A percentile compares a stretch with the other conserved stretches of the same genome.
Conservation (phyloP, 2,888 invertebrate genomes). For the Melolontha melolontha region DNA sequence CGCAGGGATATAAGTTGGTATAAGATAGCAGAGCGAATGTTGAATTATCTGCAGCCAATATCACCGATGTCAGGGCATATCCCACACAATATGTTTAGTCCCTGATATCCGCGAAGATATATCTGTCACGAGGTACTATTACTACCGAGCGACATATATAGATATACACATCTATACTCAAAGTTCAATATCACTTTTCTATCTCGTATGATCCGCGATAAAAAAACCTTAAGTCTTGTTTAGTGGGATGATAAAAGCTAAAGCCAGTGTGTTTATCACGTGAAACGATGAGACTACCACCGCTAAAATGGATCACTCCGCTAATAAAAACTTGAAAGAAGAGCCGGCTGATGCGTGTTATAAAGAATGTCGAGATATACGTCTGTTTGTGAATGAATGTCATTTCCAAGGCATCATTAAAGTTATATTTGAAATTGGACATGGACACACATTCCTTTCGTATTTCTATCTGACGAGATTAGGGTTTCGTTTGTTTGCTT, state of each 20-base stretch:
- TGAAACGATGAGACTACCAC: neutral
- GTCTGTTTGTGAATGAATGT: too few relatives aligned
- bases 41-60: constrained; percentile 50
- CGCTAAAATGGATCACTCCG: constrained; percentile 5
- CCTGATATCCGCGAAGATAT: constrained; percentile 43
- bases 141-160: neutral
- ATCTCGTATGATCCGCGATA: constrained; percentile 9
- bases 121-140: constrained; percentile 37
- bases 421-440: too few relatives aligned
- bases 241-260: constrained; percentile 12
- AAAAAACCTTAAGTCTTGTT: constrained; percentile 21
- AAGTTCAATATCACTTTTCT: constrained; percentile 22
- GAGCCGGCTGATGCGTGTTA: too few relatives aligned
- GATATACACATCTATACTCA: neutral
- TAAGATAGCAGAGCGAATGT: constrained; percentile 47
- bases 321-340: too few relatives aligned
- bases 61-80: constrained; percentile 47
- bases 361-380: too few relatives aligned
- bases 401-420: too few relatives aligned
- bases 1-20: constrained; percentile 11
- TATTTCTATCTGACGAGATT: too few relatives aligned
- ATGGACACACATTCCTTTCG: too few relatives aligned
- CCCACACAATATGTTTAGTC: constrained; percentile 46
- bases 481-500: too few relatives aligned
- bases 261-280: constrained; percentile 5